Evolutionary conservation across 2,113 vertebrate species (phyloP).

Genomic region (Pseudonaja textilis): DNA sequence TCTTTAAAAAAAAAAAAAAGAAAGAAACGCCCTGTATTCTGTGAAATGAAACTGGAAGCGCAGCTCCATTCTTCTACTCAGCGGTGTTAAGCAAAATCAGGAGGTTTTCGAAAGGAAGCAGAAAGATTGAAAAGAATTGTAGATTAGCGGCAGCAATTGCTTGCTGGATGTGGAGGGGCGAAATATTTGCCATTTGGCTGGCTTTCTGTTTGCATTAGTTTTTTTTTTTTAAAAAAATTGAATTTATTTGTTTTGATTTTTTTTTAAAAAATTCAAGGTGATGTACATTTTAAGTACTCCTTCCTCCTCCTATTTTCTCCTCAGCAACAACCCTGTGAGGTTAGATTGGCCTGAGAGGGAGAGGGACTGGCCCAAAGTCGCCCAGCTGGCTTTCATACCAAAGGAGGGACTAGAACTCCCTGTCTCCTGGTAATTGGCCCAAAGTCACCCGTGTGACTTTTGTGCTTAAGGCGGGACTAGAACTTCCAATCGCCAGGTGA

Average conservation of each 20-base stretch:
- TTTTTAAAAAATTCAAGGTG: background rate
- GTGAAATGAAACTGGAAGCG: slow-evolving; percentile 37
- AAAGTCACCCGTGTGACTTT: too few relatives aligned
- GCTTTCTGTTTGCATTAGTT: background rate
- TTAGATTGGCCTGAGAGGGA: background rate
- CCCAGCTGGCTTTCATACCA: too few relatives aligned
- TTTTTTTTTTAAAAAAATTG: background rate
- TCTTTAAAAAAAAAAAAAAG: too few relatives aligned
- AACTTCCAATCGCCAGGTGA: too few relatives aligned
- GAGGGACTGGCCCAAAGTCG: background rate
- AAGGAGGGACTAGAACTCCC: too few relatives aligned
- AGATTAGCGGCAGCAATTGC: slow-evolving; percentile 54
- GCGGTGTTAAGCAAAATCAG: slow-evolving; percentile 48
- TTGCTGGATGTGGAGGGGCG: slow-evolving; percentile 50
- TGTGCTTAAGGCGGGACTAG: too few relatives aligned
- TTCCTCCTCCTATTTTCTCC: background rate
- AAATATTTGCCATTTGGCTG: background rate
- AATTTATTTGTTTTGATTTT: slow-evolving; percentile 18
- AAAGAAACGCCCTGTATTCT: background rate
- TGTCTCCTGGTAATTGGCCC: too few relatives aligned
- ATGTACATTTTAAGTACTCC: background rate
- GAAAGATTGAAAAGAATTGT: slow-evolving; percentile 47
- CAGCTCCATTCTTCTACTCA: background rate
- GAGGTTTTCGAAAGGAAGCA: slow-evolving; percentile 48
- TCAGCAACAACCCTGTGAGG: background rate